phyloP scores from a whole-genome alignment of 2,113 vertebrate species.

The Delphinapterus leucas region DNA sequence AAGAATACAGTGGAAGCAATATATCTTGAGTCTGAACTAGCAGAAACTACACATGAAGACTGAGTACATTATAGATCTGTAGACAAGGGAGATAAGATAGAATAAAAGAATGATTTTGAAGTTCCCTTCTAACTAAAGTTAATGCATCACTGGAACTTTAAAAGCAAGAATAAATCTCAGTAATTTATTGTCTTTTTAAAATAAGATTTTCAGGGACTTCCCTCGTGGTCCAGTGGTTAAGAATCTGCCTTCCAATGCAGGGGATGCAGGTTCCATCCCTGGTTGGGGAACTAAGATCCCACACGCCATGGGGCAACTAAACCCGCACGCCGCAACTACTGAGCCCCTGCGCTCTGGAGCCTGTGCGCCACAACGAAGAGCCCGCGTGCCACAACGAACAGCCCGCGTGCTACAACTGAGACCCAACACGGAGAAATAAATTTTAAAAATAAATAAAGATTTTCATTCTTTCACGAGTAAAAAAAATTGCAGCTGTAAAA shows the following conservation, averaged over 20 bases:
- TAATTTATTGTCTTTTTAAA: not conserved
- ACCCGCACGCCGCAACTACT: accelerated
- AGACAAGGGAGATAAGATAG: not conserved
- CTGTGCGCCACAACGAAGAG: no score
- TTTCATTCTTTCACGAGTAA: not conserved
- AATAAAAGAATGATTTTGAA: not conserved
- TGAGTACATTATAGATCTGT: not conserved
- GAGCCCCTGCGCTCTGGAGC: no score
- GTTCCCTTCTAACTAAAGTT: not conserved
- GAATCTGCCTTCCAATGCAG: no score
- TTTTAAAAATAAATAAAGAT: not conserved
- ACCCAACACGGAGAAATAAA: no score
- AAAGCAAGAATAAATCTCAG: constrained; percentile 6
- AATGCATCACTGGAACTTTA: not conserved
- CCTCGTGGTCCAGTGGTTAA: no score
- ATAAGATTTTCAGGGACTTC: not conserved
- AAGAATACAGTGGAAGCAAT: not conserved
- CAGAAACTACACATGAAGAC: not conserved
- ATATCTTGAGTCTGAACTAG: not conserved
- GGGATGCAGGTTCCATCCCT: no score
- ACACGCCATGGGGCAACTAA: no score
- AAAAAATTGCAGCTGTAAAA: not conserved
- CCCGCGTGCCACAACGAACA: no score
- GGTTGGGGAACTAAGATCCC: no score
- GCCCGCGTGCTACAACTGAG: no score